phyloP scores from a whole-genome alignment of 2,888 invertebrate species.

The Rotaria sp. region DNA sequence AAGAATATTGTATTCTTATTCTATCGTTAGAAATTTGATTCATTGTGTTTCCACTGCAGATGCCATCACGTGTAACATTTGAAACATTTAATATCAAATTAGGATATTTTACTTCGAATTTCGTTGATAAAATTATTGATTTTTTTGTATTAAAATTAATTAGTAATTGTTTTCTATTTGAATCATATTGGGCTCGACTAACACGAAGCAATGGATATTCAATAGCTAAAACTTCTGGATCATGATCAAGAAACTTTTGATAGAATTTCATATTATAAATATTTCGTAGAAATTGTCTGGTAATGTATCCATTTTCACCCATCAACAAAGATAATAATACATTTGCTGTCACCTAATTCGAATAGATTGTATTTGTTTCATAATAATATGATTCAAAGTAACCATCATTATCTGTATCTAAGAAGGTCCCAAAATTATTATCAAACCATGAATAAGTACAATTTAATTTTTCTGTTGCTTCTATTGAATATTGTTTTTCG shows the following conservation, averaged over 20 bases:
- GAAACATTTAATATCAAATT: not conserved
- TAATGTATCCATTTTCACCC: not conserved
- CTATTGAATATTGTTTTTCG: not conserved
- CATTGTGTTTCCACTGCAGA: not conserved
- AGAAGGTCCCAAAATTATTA: not conserved
- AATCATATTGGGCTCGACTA: not conserved
- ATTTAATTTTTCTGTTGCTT: not conserved
- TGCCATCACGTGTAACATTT: not conserved
- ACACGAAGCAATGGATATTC: not conserved
- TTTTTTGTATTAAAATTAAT: not conserved
- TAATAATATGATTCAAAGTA: not conserved
- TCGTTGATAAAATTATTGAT: not conserved
- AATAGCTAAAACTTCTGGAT: not conserved
- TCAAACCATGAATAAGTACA: slow-evolving; percentile 3
- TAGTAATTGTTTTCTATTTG: not conserved
- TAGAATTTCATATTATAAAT: not conserved
- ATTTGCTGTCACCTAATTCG: not conserved
- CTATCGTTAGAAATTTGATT: not conserved
- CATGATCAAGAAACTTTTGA: not conserved
- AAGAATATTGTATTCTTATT: not conserved
- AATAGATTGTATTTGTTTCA: not conserved
- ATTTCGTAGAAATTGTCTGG: not conserved
- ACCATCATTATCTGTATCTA: not conserved
- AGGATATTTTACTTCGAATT: not conserved
- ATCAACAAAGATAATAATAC: not conserved